Evolutionary conservation across 2,888 invertebrate genomes (phyloP), one percentile per base, ranked within the genome.

Genomic region (Myopa tessellatipennis): DNA sequence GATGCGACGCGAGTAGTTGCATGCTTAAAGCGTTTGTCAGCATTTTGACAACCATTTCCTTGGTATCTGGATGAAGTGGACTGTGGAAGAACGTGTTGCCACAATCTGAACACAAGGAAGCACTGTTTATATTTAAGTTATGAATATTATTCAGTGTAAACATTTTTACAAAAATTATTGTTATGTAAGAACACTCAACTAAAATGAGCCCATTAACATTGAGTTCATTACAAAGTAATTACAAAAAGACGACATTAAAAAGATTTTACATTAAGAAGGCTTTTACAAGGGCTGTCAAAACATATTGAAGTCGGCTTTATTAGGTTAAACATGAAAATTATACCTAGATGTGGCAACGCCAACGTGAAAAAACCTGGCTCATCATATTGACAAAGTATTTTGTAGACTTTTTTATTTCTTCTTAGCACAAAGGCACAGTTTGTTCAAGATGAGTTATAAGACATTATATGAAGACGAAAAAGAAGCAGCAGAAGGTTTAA

Each of bases 1-100:
- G 55, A 55, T 69, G 34, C 8, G 52, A 69, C 50, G 55, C 34
- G 18, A 63, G 50, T 73, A 45, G 38, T 69, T 69, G 10, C 26
- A 26, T 72, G 26, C 68, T 72, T 72, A 18, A 38, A 60, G 72
- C 50, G 26, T 63, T 73, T 61, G 73, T 73, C 73, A 73, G 61
- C 73, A 40, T 34, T 63, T 26, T 61, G 63, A 61, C 73, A 63
- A 50, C 34, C 34, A 73, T 14, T 73, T 73, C 50, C 73, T 63
- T 61, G 40, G 50, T 38, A 14, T 10, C 34, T 55, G 40, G 18
- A 72, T 40, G 72, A 40, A 40, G 60, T 72, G 18, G 40, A 72
- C 72, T 61, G n/a, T 72, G 26, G 55, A 8, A 58, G 40, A 60
- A 12, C 34, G 61, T 45, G 40, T 3, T 36, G 58, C 72, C 40